A percentile compares a stretch with the other conserved stretches of the same genome.
phyloP scores from a whole-genome alignment of 1,140 invertebrate species.

The Aphaenogaster rudis region DNA sequence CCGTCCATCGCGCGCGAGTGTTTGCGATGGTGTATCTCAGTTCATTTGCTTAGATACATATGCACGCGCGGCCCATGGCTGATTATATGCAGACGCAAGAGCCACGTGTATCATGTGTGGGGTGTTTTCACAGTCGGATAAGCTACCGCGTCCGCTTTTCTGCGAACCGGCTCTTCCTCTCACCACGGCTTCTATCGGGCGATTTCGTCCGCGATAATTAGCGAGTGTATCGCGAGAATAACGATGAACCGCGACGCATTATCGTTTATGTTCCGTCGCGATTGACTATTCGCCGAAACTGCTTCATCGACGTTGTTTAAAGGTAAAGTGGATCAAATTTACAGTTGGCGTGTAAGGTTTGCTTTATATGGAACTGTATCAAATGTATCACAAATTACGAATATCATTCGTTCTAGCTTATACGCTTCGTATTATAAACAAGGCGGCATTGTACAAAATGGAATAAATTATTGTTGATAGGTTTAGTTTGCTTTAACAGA shows the following conservation, averaged over 20 bases:
- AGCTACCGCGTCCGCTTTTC: slow-evolving; percentile 16
- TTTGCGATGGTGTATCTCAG: slow-evolving; percentile 38
- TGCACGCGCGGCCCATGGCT: not conserved
- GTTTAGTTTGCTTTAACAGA: not conserved
- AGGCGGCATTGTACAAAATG: not conserved
- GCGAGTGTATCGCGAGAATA: not conserved
- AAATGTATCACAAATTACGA: not conserved
- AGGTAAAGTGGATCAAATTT: not conserved
- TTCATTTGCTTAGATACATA: slow-evolving; percentile 69
- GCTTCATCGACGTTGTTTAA: not conserved
- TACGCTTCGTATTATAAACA: not conserved
- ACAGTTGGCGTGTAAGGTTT: not conserved
- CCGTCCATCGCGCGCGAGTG: slow-evolving; percentile 6
- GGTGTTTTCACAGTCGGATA: slow-evolving; percentile 18
- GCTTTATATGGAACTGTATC: not conserved
- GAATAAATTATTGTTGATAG: not conserved
- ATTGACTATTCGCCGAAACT: not conserved
- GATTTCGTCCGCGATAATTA: not conserved
- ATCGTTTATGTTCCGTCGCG: not conserved
- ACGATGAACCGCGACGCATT: not conserved
- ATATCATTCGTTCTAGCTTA: not conserved
- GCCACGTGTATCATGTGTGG: not conserved
- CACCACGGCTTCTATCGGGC: not conserved
- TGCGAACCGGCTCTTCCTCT: not conserved
- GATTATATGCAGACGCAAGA: slow-evolving; percentile 36